Base-by-base conservation (phyloP, 2,888 invertebrate genomes). In the Stenoptilia bipunctidactyla region DNA sequence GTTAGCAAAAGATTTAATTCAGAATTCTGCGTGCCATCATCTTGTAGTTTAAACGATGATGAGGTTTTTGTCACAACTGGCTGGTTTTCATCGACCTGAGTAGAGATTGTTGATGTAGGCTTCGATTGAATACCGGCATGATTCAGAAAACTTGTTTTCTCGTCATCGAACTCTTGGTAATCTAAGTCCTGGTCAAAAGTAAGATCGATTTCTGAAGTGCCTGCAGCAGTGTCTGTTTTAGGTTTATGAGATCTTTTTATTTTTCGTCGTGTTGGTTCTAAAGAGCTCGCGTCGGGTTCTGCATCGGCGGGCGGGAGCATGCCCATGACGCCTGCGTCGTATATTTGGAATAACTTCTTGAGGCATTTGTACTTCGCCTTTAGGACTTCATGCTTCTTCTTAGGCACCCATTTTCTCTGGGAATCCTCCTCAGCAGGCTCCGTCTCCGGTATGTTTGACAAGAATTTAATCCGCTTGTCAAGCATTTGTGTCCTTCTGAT, bases 341-440 rank as follows among this genome's bases (percentile, higher is more conserved):
- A 80, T 2, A 82, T 69, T 49, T 82, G 80, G 36, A 82, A 82
- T 1, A 82, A 52, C 44, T 82, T 80, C 48, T 82, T 82, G 40
- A 82, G 47, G 43, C 80, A 82, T 52, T 79, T 82, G 40, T 82
- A 82, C 45, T 82, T 82, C 0, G 77, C 80, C 53, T 82, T 82
- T 1, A 82, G 49, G 0, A 79, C 73, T 40, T 82, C 82, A 36
- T 82, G 82, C 45, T 77, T 80, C 37, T 80, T 80, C 50, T 80
- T 82, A 0, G 82, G 72, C 14, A 82, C 77, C 80, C 80, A 82
- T 61, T 76, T 77, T 4, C 44, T 51, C 0, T 54, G 40, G 1
- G 50, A 43, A 2, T 47, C 48, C 3, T 71, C 69, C 0, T 66
- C 67, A 13, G 66, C 68, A 13, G 65, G 66, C 0, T 37, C 51